Evolutionary conservation across 2,888 invertebrate genomes (phyloP).

Genomic region (Orthosia cruda): DNA sequence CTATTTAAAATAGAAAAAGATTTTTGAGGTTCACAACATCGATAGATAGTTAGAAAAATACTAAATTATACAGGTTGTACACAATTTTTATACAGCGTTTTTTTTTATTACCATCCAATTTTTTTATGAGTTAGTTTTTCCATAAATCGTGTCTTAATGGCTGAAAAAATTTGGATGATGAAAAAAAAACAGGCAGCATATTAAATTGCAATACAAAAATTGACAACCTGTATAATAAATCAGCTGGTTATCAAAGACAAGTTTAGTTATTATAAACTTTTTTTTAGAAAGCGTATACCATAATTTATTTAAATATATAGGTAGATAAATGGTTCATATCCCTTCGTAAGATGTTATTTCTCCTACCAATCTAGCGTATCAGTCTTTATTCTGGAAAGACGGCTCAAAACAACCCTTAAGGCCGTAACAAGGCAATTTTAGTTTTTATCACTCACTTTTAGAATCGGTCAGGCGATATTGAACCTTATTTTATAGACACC

Average conservation of each 20-base stretch:
- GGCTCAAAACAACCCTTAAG: slow-evolving; percentile 65
- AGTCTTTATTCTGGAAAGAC: slow-evolving; percentile 79
- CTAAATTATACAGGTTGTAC: slow-evolving; percentile 1
- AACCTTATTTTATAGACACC: slow-evolving; percentile 19
- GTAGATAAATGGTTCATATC: slow-evolving; percentile 39
- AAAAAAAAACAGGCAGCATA: too few relatives aligned
- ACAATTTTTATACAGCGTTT: background rate
- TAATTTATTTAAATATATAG: slow-evolving; percentile 8
- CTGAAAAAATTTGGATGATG: too few relatives aligned
- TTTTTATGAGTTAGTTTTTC: too few relatives aligned
- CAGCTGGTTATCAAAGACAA: slow-evolving; percentile 12
- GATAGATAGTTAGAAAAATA: slow-evolving; percentile 15
- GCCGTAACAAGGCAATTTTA: slow-evolving; percentile 72
- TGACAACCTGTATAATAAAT: background rate
- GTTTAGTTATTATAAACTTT: slow-evolving; percentile 7
- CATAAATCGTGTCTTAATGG: too few relatives aligned
- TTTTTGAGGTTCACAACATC: slow-evolving; percentile 14
- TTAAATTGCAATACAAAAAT: background rate
- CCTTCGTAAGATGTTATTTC: slow-evolving; percentile 57
- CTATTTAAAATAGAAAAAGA: slow-evolving; percentile 24
- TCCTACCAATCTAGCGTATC: slow-evolving; percentile 70
- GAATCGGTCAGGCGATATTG: slow-evolving; percentile 26
- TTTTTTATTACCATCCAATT: too few relatives aligned
- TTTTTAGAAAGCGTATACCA: slow-evolving; percentile 25
- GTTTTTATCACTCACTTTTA: slow-evolving; percentile 51